These are phyloP conservation scores for Lissonota sp. DNA, from an alignment of 2,888 invertebrate species.

Conservation along the genomic window DNA sequence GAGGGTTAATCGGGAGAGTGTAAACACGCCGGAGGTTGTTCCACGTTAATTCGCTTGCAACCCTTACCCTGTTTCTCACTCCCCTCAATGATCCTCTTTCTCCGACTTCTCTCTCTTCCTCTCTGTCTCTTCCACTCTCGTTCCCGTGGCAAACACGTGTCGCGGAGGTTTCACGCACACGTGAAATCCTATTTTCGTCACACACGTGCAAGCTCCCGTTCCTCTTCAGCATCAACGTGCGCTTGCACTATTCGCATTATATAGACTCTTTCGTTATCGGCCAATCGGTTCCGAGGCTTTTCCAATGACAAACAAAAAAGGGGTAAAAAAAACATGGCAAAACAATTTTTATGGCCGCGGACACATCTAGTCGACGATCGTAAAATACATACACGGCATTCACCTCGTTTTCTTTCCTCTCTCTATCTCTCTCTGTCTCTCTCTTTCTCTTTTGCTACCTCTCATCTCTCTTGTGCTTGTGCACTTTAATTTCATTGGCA, in stretches of 20 bases:
- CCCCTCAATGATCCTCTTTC: background rate
- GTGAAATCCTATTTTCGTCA: constrained; percentile 32
- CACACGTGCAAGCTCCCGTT: constrained; percentile 27
- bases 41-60: constrained; percentile 58
- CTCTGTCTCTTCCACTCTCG: constrained; percentile 9
- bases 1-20: constrained; percentile 61
- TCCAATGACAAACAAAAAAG: constrained; percentile 11
- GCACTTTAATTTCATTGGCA: constrained; percentile 14
- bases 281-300: constrained; percentile 31
- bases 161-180: constrained; percentile 4
- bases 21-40: constrained; percentile 63
- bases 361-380: background rate
- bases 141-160: constrained; percentile 20
- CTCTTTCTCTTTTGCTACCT: background rate
- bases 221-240: constrained; percentile 18
- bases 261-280: constrained; percentile 43
- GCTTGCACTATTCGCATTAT: constrained; percentile 10
- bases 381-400: background rate
- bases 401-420: background rate
- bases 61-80: constrained; percentile 25
- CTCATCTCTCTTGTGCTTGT: background rate
- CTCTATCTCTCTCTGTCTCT: background rate
- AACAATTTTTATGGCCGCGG: constrained; percentile 15
- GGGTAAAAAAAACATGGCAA: constrained; percentile 1
- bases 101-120: background rate